Evolutionary conservation across 2,113 vertebrate genomes (phyloP).

Genomic region (Pluvianellus socialis): DNA sequence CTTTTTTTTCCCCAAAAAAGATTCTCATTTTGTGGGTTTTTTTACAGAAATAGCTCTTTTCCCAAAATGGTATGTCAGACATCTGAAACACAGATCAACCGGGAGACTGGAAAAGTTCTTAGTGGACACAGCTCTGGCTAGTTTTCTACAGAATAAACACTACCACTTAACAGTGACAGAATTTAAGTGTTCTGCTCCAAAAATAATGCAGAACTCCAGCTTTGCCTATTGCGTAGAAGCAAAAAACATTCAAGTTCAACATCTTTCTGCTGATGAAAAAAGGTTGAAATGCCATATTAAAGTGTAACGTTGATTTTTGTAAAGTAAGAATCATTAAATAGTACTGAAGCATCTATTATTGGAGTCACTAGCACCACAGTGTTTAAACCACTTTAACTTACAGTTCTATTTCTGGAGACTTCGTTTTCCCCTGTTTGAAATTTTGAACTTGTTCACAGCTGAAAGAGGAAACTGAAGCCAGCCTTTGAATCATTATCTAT

Average conservation of each 20-base stretch:
- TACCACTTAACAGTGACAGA: background rate
- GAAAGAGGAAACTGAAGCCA: background rate
- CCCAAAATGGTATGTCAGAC: background rate
- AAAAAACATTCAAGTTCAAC: background rate
- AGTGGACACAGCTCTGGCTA: background rate
- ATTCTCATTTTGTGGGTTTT: too few relatives aligned
- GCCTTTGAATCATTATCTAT: background rate
- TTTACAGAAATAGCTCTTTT: background rate
- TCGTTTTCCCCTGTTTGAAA: background rate
- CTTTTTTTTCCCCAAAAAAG: too few relatives aligned
- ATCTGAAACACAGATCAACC: background rate
- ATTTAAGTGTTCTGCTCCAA: background rate
- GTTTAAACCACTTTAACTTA: background rate
- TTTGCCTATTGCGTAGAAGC: background rate
- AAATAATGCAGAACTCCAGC: background rate
- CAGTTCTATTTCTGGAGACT: background rate
- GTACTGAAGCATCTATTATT: background rate
- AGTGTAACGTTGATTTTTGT: background rate
- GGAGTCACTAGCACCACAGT: background rate
- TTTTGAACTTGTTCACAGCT: background rate
- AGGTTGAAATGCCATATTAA: background rate
- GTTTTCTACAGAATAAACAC: background rate
- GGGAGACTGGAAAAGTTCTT: background rate
- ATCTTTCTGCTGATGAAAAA: background rate
- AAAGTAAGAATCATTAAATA: background rate